Base-by-base conservation (phyloP, 2,888 invertebrate species). In the Scaeva pyrastri region DNA sequence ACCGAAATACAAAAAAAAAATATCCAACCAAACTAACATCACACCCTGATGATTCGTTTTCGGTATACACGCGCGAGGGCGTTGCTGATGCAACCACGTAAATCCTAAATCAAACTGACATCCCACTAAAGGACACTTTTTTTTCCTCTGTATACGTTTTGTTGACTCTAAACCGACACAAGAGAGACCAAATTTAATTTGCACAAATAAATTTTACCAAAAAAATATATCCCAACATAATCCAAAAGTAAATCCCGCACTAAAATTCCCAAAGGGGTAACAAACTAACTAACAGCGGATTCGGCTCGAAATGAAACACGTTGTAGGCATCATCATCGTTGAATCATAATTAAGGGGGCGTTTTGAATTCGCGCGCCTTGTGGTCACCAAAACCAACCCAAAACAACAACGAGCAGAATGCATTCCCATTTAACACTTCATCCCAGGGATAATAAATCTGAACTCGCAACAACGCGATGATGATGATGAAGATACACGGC, bases 41-140 rank as follows among this genome's bases (percentile, higher is more conserved):
- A 73, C 58, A 56, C 8, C 31, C 50, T n/a, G 31, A 11, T 26
- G 31, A 21, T 43, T 41, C 68, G 66, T 36, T 58, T 68, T 68
- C 39, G 7, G n/a, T 12, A 41, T 60, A 60, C 26, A 12, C 45
- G 48, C 62, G 60, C 70, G 75, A 80, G 64, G 84, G 84, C 84
- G 84, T 79, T 70, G 66, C 10, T 66, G 31, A 31, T 31, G 50
- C 75, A 80, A 50, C 76, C 79, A 76, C 76, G 81, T 81, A 81
- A 85, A 68, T 85, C 82, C 86, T 86, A 86, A 86, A 86, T 86
- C 86, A 86, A 70, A 77, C 77, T 82, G 86, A 86, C 86, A 86
- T 74, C 58, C 58, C 73, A 82, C 86, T 58, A 86, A 81, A 86
- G 86, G 77, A 86, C 86, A 82, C 81, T 81, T 84, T 84, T 80